Conservation (phyloP, 2,113 vertebrate genomes). For the Oreochromis tanganicae region DNA sequence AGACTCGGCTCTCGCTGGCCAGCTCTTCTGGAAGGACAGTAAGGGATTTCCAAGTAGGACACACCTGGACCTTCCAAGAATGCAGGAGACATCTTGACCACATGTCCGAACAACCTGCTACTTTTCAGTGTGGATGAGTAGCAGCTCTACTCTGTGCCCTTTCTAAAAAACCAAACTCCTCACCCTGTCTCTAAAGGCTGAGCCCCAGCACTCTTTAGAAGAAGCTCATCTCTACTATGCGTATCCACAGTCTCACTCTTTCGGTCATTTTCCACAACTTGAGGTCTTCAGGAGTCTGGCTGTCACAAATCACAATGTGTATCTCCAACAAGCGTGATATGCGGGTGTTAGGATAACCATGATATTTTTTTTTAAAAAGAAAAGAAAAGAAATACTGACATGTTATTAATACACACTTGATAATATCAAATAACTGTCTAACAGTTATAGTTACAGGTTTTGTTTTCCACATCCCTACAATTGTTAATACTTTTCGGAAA, state of each 20-base stretch:
- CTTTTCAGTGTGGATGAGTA: background rate
- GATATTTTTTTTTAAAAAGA: background rate
- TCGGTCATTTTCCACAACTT: background rate
- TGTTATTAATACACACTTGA: background rate
- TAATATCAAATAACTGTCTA: background rate
- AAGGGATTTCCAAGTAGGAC: background rate
- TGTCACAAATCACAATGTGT: background rate
- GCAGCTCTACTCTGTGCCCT: background rate
- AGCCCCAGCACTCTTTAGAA: background rate
- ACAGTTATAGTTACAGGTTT: background rate
- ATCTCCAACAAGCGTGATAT: background rate
- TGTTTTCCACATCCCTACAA: background rate
- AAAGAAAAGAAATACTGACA: background rate
- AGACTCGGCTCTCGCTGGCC: background rate
- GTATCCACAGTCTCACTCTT: background rate
- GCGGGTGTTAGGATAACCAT: background rate
- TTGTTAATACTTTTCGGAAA: background rate
- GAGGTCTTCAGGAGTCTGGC: background rate
- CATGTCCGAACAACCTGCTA: background rate
- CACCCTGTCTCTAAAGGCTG: background rate
- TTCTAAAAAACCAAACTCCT: background rate
- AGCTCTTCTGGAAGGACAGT: background rate
- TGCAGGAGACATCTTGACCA: background rate
- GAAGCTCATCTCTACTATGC: background rate
- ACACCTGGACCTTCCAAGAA: background rate